These are phyloP conservation scores for Bombus huntii DNA, from an alignment of 1,140 invertebrate species.

Conservation along the genomic window DNA sequence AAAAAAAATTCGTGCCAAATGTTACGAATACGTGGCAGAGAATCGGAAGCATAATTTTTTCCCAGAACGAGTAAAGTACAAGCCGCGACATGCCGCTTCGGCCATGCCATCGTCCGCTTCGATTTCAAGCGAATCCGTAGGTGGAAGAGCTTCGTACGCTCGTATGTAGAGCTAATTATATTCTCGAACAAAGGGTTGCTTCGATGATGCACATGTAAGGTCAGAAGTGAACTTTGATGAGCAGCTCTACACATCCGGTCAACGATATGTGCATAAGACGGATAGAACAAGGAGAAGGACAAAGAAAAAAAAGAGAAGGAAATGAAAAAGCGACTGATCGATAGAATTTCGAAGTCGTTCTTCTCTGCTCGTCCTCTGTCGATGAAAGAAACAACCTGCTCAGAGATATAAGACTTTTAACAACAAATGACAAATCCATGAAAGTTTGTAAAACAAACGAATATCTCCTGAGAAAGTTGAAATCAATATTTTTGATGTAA, in stretches of 20 bases:
- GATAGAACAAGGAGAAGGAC: neutral
- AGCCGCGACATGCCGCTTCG: conserved; percentile 30
- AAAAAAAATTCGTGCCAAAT: neutral
- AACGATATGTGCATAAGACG: neutral
- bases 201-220: conserved; percentile 61
- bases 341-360: too few species aligned
- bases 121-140: conserved; percentile 58
- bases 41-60: neutral
- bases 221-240: conserved; percentile 63
- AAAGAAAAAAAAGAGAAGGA: too few species aligned
- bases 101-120: conserved; percentile 49
- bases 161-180: conserved; percentile 66
- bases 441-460: too few species aligned
- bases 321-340: too few species aligned
- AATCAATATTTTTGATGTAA: too few species aligned
- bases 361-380: too few species aligned
- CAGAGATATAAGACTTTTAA: too few species aligned
- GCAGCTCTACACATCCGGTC: conserved; percentile 45
- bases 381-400: too few species aligned
- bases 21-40: neutral
- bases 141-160: conserved; percentile 46
- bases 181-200: conserved; percentile 60
- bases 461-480: too few species aligned
- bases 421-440: too few species aligned
- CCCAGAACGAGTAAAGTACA: neutral